phyloP scores from a whole-genome alignment of 2,113 vertebrate genomes.

The Scolopax mira region DNA sequence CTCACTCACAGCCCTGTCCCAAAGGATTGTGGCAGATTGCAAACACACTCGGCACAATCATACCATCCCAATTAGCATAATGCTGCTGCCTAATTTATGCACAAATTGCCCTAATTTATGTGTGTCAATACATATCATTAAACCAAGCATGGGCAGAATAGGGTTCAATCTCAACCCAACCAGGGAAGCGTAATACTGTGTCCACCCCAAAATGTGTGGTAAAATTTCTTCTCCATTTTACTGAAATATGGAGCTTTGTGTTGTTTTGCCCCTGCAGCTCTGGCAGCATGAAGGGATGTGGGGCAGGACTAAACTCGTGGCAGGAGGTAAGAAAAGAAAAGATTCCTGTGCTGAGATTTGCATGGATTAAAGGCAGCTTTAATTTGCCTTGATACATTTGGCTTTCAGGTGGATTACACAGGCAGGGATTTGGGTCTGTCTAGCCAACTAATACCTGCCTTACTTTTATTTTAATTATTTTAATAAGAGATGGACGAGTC shows the following conservation, averaged over 20 bases:
- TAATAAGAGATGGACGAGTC: neutral
- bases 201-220: neutral
- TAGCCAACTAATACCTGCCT: constrained; percentile 32
- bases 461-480: constrained; percentile 12
- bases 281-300: neutral
- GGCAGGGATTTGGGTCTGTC: constrained; percentile 33
- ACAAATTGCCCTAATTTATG: constrained; percentile 32
- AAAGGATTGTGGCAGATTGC: constrained; percentile 4
- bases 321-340: constrained; percentile 29
- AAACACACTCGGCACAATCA: constrained; percentile 9
- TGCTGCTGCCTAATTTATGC: constrained; percentile 31
- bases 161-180: neutral
- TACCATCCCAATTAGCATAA: constrained; percentile 24
- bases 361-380: constrained; percentile 54
- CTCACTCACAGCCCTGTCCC: neutral
- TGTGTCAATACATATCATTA: neutral
- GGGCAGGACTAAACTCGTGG: neutral
- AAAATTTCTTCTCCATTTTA: neutral
- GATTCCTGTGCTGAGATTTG: constrained; percentile 33
- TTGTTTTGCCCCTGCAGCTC: neutral
- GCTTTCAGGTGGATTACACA: constrained; percentile 36
- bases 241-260: accelerated
- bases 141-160: neutral
- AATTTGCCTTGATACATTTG: constrained; percentile 19
- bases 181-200: neutral